Evolutionary conservation across 35 echinoderm and acorn worm genomes (phyloP).

Genomic region (Lytechinus variegatus): DNA sequence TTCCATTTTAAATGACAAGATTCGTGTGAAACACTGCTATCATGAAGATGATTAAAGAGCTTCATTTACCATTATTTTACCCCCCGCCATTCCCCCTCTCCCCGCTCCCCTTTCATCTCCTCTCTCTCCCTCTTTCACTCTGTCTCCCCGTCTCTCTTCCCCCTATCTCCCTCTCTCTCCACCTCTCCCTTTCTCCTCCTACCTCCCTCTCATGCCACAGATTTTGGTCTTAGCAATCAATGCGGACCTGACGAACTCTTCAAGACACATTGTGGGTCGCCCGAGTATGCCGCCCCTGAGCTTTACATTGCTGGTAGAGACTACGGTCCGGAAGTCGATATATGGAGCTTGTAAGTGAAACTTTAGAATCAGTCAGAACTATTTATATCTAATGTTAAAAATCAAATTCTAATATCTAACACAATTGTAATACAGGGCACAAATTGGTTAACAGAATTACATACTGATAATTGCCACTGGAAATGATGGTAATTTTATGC

Average conservation of each 20-base stretch:
- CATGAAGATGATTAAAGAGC: no score
- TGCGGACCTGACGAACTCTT: constrained; percentile 70
- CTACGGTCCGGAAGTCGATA: constrained; percentile 89
- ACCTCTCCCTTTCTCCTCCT: constrained; percentile 9
- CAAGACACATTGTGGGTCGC: constrained; percentile 94
- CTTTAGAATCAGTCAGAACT: no score
- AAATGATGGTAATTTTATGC: no score
- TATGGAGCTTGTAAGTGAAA: constrained; percentile 95
- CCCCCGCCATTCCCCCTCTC: neutral
- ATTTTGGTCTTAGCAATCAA: constrained; percentile 89
- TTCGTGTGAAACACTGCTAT: no score
- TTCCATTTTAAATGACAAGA: no score
- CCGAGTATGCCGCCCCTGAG: constrained; percentile 95
- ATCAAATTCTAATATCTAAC: no score
- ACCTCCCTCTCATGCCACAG: constrained; percentile 38
- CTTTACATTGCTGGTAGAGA: constrained; percentile 73
- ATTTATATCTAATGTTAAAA: no score
- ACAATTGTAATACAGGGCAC: no score
- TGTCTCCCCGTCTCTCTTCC: no score
- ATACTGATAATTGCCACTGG: no score
- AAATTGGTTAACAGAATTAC: no score
- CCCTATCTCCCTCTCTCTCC: no score
- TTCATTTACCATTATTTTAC: neutral
- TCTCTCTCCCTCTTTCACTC: neutral
- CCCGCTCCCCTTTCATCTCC: neutral